Evolutionary conservation across 2,888 invertebrate genomes (phyloP), one percentile per base, ranked within the genome.

Genomic region (Eilema depressum): DNA sequence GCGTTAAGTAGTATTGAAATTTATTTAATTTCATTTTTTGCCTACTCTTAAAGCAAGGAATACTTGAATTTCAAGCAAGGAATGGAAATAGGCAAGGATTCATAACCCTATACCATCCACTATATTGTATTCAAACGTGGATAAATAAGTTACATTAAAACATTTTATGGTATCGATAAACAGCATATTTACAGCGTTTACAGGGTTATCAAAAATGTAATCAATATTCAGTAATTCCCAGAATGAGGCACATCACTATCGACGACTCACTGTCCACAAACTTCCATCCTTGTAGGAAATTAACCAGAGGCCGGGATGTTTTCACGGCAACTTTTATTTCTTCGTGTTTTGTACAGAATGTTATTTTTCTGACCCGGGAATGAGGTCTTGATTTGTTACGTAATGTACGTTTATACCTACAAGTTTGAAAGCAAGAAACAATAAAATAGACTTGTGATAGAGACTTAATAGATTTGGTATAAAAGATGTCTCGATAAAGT

Each of bases 281-380:
- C 81, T 83, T 76, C 70, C 37, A 80, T 66, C 79, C 77, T 71
- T 82, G 71, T 63, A 81, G 81, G 83, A 81, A 81, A 81, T 81
- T 81, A 83, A 81, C 81, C 73, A 78, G 77, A 81, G 81, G 70
- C 75, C 75, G 75, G 76, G 66, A 83, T 76, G 82, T 80, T 81
- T 78, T 77, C 73, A 70, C 69, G 66, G 73, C 26, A 37, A 70
- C 66, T 73, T 81, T 82, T 83, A 79, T 83, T 81, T 82, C 73
- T 75, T 78, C 70, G 75, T 75, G 79, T 77, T 82, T 73, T 47
- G 69, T 74, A 71, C 72, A 57, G 71, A 67, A 33, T 68, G 73
- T 78, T 81, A 74, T 75, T 81, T 83, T 71, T 70, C 70, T 75
- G 63, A 75, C 63, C 73, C 59, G 63, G 63, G 63, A 75, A 82